Percentiles rank a stretch among this genome's conserved stretches.
Evolutionary conservation across 2,888 invertebrate species (phyloP).

Genomic region (Bursaphelenchus okinawaensis): DNA sequence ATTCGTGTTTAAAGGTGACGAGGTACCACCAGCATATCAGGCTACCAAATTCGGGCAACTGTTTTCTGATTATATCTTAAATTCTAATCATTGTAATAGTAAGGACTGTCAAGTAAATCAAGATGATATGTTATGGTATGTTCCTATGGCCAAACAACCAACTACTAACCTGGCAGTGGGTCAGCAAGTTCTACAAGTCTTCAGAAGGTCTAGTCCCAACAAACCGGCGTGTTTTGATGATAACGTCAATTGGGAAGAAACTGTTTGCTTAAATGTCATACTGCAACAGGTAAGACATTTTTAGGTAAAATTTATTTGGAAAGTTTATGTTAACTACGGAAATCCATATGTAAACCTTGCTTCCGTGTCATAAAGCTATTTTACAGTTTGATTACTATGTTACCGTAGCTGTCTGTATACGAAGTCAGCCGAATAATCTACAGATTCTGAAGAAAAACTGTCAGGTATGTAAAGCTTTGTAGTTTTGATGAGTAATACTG

Average conservation of each 20-base stretch:
- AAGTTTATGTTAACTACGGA: constrained; percentile 12
- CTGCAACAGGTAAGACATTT: constrained; percentile 85
- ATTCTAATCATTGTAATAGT: constrained; percentile 31
- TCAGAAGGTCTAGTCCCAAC: constrained; percentile 91
- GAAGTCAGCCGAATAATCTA: constrained; percentile 92
- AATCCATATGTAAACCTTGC: neutral
- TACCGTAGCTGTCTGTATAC: constrained; percentile 91
- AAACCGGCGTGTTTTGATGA: constrained; percentile 84
- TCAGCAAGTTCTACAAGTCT: constrained; percentile 73
- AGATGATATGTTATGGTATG: constrained; percentile 58
- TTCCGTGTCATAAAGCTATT: too few species aligned
- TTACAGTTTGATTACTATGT: constrained; percentile 83
- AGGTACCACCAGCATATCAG: constrained; percentile 5
- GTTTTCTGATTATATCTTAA: constrained; percentile 51
- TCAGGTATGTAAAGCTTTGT: constrained; percentile 65
- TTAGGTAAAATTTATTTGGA: neutral
- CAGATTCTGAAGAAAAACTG: constrained; percentile 87
- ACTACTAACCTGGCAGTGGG: constrained; percentile 17
- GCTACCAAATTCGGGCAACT: constrained; percentile 20
- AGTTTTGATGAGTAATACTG: neutral
- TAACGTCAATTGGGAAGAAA: constrained; percentile 98
- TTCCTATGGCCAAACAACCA: constrained; percentile 30
- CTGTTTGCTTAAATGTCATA: constrained; percentile 89
- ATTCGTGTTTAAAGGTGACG: constrained; percentile 9
- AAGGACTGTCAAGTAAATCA: constrained; percentile 42